Conservation (phyloP, 2,113 vertebrate genomes). For the Myrmecobius fasciatus region DNA sequence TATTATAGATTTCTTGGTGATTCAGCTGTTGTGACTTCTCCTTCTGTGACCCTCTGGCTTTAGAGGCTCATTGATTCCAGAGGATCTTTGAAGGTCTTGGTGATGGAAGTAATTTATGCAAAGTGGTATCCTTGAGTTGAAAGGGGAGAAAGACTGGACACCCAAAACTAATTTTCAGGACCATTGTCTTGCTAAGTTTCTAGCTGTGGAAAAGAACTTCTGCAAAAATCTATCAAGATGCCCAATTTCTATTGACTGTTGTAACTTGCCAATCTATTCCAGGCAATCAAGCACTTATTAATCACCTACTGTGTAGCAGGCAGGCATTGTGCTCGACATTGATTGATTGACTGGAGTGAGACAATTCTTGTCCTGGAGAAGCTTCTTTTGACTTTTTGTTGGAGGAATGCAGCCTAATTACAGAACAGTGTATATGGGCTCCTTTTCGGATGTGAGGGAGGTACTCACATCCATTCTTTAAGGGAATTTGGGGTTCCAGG, state of each 20-base stretch:
- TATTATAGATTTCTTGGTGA: background rate
- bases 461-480: too few species aligned
- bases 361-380: background rate
- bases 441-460: background rate
- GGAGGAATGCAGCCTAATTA: background rate
- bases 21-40: background rate
- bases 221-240: background rate
- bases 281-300: background rate
- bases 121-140: background rate
- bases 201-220: background rate
- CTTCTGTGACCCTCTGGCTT: background rate
- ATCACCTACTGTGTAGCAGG: background rate
- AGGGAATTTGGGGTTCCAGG: too few species aligned
- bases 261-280: background rate
- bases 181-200: background rate
- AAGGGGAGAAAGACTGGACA: background rate
- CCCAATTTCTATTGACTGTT: background rate
- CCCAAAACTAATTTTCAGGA: background rate
- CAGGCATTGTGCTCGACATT: background rate
- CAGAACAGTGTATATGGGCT: background rate
- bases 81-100: background rate
- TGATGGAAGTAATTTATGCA: background rate
- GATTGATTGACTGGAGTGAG: background rate
- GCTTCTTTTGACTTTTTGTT: background rate
- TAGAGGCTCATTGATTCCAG: background rate